Evolutionary conservation across 1,140 invertebrate species (phyloP), one percentile per base, ranked within the genome.

Genomic region (Drosophila trapezifrons): DNA sequence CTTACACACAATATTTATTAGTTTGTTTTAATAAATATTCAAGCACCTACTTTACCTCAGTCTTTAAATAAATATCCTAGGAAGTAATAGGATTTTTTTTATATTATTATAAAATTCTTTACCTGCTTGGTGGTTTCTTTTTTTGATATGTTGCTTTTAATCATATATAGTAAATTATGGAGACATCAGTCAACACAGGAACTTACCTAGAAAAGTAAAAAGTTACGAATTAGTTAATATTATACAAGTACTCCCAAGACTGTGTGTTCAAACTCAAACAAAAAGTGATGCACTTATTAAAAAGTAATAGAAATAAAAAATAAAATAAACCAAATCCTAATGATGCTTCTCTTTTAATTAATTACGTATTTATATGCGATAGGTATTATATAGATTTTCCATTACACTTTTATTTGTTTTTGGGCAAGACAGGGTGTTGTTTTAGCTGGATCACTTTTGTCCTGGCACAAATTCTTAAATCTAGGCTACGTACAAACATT

Each of bases 181-280:
- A 27, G n/a, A 32, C 65, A n/a, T 71, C 51, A 25, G 25, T 52
- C 70, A n/a, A 52, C 46, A 35, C 18, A 32, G 32, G 18, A 47
- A 86, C 82, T 86, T 86, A 86, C 82, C 82, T 86, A 83, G 46
- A 86, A 86, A 63, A 40, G 67, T 54, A 87, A 29, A 79, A 70
- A 64, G 46, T 18, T 15, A 0, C 55, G 35, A 20, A 63, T 86
- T 76, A 86, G 76, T 64, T 46, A 4, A 4, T 15, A 22, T 3
- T 17, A 13, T 10, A 6, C 42, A 22, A 25, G 0, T 5, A 42
- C 8, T 15, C 3, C 8, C 3, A 49, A 4, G 13, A 22, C 9
- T 29, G 8, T 12, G 45, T 57, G 27, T 62, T 38, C 6, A 45
- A 27, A 56, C n/a, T 63, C 4, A 69, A 54, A 37, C 10, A 42